Percentiles rank a stretch among this genome's conserved stretches.
phyloP scores from a whole-genome alignment of 92 coral and sea anemone genomes.

The Porites cylindrica region DNA sequence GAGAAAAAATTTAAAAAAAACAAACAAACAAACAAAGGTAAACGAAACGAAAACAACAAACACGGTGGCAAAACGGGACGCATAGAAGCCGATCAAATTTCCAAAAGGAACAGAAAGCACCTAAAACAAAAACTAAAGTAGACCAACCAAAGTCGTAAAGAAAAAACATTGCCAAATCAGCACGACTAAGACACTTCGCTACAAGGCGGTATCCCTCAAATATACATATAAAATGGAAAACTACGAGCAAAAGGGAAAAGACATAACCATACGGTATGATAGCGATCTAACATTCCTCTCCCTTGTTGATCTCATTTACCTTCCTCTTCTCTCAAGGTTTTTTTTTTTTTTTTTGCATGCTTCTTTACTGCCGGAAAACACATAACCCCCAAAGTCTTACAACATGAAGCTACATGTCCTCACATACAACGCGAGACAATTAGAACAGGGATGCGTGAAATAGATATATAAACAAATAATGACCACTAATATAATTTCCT shows the following conservation, averaged over 20 bases:
- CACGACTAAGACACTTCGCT: neutral
- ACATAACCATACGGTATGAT: neutral
- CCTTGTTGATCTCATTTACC: neutral
- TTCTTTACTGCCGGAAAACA: too few species aligned
- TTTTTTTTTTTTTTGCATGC: neutral
- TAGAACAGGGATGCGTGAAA: too few species aligned
- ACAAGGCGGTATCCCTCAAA: conserved; percentile 2
- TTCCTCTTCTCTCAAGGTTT: neutral
- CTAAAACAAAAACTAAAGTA: too few species aligned
- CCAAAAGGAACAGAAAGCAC: neutral
- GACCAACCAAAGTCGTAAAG: neutral
- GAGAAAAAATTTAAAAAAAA: neutral
- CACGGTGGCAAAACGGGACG: neutral
- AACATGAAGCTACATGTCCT: neutral
- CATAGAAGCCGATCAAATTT: neutral
- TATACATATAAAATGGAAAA: neutral
- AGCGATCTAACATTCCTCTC: neutral
- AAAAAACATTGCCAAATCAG: neutral
- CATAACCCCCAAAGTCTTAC: too few species aligned
- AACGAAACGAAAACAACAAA: neutral
- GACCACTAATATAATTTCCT: neutral
- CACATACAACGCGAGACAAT: neutral
- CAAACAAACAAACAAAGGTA: neutral
- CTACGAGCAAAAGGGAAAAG: neutral
- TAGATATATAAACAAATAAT: neutral